Conservation (phyloP, 2,888 invertebrate species). For the Lissocephala sabroskyi region DNA sequence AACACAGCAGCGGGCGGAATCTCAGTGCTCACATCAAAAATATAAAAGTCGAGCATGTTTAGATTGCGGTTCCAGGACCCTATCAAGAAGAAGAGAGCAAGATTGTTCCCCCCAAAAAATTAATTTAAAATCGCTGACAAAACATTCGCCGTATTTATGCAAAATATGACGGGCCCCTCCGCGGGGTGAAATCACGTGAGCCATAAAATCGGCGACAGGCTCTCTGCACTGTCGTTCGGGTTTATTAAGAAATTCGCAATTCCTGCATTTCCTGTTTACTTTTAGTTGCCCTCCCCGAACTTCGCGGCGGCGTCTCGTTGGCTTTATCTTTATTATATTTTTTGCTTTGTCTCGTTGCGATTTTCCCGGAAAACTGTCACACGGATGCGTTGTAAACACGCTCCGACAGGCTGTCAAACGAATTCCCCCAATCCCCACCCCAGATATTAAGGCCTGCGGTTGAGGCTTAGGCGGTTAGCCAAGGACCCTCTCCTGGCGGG, state of each 20-base stretch:
- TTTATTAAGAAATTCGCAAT: no score
- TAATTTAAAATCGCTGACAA: slow-evolving; percentile 56
- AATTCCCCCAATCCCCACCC: slow-evolving; percentile 46
- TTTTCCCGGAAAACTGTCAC: not conserved
- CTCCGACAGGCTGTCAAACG: slow-evolving; percentile 57
- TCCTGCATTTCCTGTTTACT: not conserved
- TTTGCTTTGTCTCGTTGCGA: not conserved
- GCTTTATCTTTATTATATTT: no score
- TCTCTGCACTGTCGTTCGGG: no score
- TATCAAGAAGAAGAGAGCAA: no score
- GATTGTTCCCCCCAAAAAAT: not conserved
- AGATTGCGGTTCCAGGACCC: slow-evolving; percentile 27
- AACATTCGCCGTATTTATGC: slow-evolving; percentile 44
- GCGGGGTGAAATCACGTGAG: no score
- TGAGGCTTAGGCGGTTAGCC: no score
- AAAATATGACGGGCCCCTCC: no score
- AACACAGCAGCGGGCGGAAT: no score
- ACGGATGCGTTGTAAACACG: slow-evolving; percentile 38
- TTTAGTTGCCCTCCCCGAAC: slow-evolving; percentile 16
- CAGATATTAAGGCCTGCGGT: slow-evolving; percentile 58
- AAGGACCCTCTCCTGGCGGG: no score
- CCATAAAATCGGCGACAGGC: slow-evolving; percentile 18
- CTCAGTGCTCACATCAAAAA: slow-evolving; percentile 43
- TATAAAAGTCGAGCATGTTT: slow-evolving; percentile 32
- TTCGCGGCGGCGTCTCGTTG: not conserved